Conservation (phyloP, 2,797 vertebrate species). For the Onychomys leucogaster region DNA sequence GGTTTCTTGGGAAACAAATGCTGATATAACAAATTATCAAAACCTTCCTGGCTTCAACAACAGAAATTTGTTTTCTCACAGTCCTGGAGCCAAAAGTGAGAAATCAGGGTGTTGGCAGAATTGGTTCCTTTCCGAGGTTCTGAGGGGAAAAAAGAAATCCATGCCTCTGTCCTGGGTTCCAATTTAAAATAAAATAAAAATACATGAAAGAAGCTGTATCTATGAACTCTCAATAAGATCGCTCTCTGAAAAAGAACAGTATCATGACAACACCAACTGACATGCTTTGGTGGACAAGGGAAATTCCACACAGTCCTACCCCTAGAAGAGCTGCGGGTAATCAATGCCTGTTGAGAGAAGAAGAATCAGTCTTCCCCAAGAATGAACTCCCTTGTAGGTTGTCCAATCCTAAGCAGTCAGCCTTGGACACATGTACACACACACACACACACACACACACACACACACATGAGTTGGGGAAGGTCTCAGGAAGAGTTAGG, state of each 20-base stretch:
- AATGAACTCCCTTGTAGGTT: not conserved
- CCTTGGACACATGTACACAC: not conserved
- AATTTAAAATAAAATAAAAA: not conserved
- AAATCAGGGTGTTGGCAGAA: not conserved
- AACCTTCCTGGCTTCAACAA: not conserved
- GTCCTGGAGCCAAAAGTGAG: not conserved
- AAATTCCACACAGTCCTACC: not conserved
- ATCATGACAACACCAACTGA: too few relatives aligned
- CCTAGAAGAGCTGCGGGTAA: not conserved
- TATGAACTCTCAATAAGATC: not conserved
- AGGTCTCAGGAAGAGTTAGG: not conserved
- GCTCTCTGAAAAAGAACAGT: not conserved
- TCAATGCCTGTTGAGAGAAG: not conserved
- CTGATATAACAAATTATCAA: not conserved
- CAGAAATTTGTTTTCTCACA: not conserved
- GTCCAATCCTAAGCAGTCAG: not conserved
- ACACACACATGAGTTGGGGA: not conserved
- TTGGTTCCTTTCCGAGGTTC: not conserved
- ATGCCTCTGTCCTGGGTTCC: not conserved
- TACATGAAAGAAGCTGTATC: not conserved
- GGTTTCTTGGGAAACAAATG: not conserved
- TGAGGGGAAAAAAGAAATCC: not conserved
- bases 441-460: not conserved
- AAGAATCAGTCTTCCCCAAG: not conserved
- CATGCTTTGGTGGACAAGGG: not conserved